These are phyloP conservation scores for Montipora foliosa DNA, from an alignment of 64 coral and sea anemone genomes.

Conservation along the genomic window DNA sequence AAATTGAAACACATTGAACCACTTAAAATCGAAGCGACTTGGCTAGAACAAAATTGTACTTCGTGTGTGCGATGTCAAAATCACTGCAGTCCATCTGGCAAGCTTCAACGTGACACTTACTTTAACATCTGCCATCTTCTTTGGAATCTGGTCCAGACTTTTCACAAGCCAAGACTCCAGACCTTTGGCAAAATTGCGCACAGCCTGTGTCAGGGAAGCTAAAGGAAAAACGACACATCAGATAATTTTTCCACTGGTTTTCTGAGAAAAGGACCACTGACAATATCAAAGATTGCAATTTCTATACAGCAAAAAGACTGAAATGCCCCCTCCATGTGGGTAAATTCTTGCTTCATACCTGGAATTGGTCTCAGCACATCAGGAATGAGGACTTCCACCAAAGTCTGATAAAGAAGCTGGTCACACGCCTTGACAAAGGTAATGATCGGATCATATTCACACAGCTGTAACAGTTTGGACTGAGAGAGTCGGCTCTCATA, in stretches of 20 bases:
- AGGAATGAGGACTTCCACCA: constrained; percentile 96
- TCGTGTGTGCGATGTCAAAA: no score
- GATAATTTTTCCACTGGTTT: neutral
- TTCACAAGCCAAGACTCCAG: constrained; percentile 86
- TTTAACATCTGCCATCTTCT: constrained; percentile 96
- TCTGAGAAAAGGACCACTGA: no score
- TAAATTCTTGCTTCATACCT: constrained; percentile 51
- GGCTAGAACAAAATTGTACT: no score
- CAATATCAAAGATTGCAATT: no score
- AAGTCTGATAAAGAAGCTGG: constrained; percentile 93
- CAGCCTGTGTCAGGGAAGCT: constrained; percentile 97
- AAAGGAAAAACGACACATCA: neutral
- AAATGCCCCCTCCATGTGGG: neutral
- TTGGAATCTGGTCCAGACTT: constrained; percentile 90
- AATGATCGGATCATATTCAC: constrained; percentile 90
- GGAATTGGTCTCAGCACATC: constrained; percentile 99
- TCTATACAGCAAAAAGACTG: no score
- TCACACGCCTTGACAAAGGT: constrained; percentile 94
- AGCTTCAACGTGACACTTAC: constrained; percentile 29
- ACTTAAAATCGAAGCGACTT: no score
- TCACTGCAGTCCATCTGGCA: neutral
- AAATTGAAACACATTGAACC: no score
- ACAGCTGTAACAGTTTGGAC: constrained; percentile 82
- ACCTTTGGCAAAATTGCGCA: constrained; percentile 98
- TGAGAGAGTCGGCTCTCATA: constrained; percentile 93